Evolutionary conservation across 2,888 invertebrate species (phyloP), one percentile per base, ranked within the genome.

Genomic region (Gnatocerus cornutus): DNA sequence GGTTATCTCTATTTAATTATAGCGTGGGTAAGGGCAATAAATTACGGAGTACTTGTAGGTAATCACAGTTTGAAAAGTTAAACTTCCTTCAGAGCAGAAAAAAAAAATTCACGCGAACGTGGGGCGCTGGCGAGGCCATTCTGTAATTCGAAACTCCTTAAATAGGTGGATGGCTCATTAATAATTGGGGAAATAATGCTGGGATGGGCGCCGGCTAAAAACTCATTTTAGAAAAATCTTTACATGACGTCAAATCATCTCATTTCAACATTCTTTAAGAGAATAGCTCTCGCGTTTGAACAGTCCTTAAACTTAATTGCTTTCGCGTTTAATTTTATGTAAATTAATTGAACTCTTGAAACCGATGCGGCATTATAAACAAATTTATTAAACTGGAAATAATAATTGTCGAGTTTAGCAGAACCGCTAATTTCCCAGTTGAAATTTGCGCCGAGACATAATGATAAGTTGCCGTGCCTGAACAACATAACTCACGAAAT

Each of bases 381-480:
- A 65, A 65, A 56, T 58, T 59, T 48, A 37, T 53, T 46, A 46
- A 46, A 46, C 29, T 41, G 12, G 65, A 43, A 65, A 65, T 59
- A 46, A 37, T 65, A 45, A 50, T 66, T 65, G 46, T 53, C 29
- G 33, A 59, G 33, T 62, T 61, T 10, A 39, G 16, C 43, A n/a
- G 30, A 52, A 39, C 68, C 69, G 61, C 72, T 68, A 72, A 72
- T 72, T 72, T 68, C 68, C 63, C 69, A 66, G 50, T 61, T 66
- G 67, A 62, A 55, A 64, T 48, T 67, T 46, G 39, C 48, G 41
- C 68, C 45, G 37, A 48, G 62, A 50, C 69, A 67, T 56, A 63
- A 69, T 71, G 71, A 71, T 73, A 67, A 68, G 71, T 73, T 71
- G 55, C 68, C 67, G 52, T 67, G 66, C 67, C 58, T 27, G 48